These are phyloP conservation scores for Mormyrus iriodes DNA, from an alignment of 2,113 vertebrate genomes.

Conservation along the genomic window DNA sequence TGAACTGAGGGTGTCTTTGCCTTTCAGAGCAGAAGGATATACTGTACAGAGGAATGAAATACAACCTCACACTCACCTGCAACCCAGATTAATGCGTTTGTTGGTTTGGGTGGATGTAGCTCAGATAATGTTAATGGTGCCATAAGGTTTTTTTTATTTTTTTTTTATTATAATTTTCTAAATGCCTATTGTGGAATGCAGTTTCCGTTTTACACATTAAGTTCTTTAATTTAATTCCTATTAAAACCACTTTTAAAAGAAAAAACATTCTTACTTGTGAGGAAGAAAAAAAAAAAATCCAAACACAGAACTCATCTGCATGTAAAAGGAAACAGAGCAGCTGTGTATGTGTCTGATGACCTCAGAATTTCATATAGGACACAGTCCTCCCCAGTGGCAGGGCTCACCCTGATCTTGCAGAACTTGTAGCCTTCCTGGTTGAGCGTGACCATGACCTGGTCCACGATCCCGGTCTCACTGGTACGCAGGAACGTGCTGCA, in stretches of 20 bases:
- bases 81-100: neutral
- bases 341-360: neutral
- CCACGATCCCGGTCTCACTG: slow-evolving; percentile 96
- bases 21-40: neutral
- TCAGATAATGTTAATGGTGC: neutral
- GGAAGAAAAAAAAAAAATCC: neutral
- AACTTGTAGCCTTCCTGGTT: slow-evolving; percentile 99
- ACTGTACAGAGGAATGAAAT: neutral
- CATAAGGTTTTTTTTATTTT: neutral
- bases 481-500: slow-evolving; percentile 95
- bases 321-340: neutral
- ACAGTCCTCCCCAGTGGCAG: neutral
- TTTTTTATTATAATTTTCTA: neutral
- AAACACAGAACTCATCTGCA: neutral
- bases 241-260: too few relatives aligned
- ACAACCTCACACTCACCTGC: neutral
- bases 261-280: too few relatives aligned
- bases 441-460: slow-evolving; percentile 97
- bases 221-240: too few relatives aligned
- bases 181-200: neutral
- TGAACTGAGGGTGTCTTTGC: neutral
- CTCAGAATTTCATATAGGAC: neutral
- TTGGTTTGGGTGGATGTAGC: neutral
- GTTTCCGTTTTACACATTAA: too few relatives aligned
- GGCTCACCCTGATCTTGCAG: slow-evolving; percentile 95